Conservation (phyloP, 2,113 vertebrate species). For the Junco hyemalis region DNA sequence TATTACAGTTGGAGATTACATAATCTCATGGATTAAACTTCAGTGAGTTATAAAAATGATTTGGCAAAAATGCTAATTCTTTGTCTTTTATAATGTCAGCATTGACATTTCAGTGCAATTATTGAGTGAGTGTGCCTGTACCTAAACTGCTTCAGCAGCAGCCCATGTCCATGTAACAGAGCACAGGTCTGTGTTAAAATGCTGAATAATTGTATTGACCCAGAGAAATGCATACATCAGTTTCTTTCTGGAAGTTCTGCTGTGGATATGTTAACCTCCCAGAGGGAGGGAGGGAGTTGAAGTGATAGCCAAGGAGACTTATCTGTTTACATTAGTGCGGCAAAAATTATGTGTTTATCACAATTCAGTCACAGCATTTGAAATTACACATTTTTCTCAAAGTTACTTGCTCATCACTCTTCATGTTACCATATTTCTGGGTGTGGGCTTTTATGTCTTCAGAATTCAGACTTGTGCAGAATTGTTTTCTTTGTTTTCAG, state of each 20-base stretch:
- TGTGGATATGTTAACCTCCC: background rate
- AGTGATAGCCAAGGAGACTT: background rate
- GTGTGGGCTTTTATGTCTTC: background rate
- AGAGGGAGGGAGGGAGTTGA: background rate
- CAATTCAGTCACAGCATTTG: background rate
- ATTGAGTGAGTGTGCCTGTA: background rate
- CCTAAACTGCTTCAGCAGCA: background rate
- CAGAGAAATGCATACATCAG: background rate
- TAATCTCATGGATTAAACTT: background rate
- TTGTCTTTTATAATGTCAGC: background rate
- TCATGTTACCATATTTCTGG: background rate
- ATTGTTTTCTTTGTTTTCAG: conserved; percentile 18
- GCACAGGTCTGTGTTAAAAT: background rate
- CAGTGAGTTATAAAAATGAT: background rate
- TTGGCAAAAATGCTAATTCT: background rate
- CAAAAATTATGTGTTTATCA: background rate
- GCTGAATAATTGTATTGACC: background rate
- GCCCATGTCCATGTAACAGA: background rate
- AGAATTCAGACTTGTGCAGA: background rate
- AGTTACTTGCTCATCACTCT: background rate
- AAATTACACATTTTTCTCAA: background rate
- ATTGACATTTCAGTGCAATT: background rate
- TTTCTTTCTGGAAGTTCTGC: background rate
- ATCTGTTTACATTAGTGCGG: background rate
- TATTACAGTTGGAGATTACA: background rate